Evolutionary conservation across 2,113 vertebrate species (phyloP).

Genomic region (Pituophis catenifer): DNA sequence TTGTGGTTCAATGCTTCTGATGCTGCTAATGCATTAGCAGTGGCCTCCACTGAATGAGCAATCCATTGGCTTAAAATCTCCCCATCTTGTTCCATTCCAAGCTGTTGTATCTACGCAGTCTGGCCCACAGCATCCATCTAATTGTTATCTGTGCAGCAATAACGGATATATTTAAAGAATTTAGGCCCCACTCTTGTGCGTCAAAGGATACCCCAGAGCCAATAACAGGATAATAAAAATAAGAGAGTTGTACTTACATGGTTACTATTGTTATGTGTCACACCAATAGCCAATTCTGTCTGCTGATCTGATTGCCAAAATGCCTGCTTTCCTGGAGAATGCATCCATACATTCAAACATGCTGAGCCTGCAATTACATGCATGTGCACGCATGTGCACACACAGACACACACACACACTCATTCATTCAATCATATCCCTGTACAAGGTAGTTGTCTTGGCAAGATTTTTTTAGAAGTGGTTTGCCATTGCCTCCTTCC

Average conservation of each 20-base stretch:
- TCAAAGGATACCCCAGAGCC: background rate
- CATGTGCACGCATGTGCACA: fast-evolving
- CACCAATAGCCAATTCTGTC: background rate
- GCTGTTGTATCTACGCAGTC: background rate
- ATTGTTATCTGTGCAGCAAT: background rate
- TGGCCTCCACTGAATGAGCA: background rate
- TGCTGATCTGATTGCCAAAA: background rate
- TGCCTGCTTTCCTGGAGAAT: background rate
- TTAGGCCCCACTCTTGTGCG: background rate
- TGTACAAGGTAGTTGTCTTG: background rate
- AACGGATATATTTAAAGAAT: background rate
- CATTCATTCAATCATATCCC: too few species aligned
- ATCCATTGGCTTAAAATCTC: background rate
- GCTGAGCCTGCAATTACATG: background rate
- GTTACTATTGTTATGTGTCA: background rate
- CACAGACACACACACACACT: too few species aligned
- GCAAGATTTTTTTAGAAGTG: background rate
- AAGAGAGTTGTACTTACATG: background rate
- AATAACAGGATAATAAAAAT: background rate
- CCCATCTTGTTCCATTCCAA: background rate
- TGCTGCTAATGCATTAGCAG: background rate
- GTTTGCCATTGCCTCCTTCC: background rate
- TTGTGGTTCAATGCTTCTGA: background rate
- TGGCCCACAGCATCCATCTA: background rate
- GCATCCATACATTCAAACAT: background rate